Evolutionary conservation across 2,797 vertebrate species (phyloP), one percentile per base, ranked within the genome.

Genomic region (Syndactyla subalaris): DNA sequence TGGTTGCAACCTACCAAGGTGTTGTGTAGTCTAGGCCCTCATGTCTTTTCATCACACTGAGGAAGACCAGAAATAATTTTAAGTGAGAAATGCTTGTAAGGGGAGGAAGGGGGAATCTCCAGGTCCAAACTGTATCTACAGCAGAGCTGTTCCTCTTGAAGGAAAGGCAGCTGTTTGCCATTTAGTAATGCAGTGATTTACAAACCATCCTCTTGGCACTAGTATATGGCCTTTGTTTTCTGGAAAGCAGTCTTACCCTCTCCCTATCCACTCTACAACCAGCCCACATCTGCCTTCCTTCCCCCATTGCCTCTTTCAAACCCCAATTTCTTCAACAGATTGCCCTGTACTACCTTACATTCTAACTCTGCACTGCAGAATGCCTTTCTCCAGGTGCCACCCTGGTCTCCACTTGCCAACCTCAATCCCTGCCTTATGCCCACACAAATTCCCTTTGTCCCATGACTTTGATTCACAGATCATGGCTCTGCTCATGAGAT

Each of bases 381-480:
- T 38, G 20, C 55, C 30, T 51, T 58, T 71, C 24, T 41, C 34
- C 41, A 11, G 38, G 17, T 52, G 15, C 51, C 38, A 12, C 29
- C n/a, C 22, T 43, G 45, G 14, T 32, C 23, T 79, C 46, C 26
- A 8, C 29, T 72, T 61, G 32, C 65, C 9, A 7, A 2, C 24
- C 46, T 48, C 46, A 52, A 1, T 6, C 36, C 36, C 55, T 63
- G 51, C 36, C 41, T 55, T 41, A 27, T 65, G 27, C 54, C 29
- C 4, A 3, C 41, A 9, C 32, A 9, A 85, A 46, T 26, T 23
- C 11, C 36, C 52, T 67, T 62, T 79, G 27, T 72, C 29, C 57
- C 0, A 0, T 54, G 32, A 34, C 39, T 67, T 72, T 52, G 36
- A 52, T 58, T 83, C 38, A 10, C 0, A 1, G 67, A 9, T 66